phyloP scores from a whole-genome alignment of 1,140 invertebrate genomes.

The Carcinoscorpius rotundicauda region DNA sequence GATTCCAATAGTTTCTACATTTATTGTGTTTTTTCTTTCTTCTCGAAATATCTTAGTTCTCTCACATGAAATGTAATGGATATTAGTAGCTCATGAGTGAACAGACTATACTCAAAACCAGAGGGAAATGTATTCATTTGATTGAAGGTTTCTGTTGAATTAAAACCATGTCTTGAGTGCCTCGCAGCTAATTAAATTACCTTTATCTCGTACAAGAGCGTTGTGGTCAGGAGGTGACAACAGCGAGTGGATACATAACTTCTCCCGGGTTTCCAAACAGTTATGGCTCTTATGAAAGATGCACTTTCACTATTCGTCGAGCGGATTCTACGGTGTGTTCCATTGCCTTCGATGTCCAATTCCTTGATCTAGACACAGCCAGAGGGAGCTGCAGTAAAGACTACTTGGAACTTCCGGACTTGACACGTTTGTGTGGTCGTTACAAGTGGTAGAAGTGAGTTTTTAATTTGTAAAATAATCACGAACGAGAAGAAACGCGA shows the following conservation, averaged over 20 bases:
- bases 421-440: constrained; percentile 15
- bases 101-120: no score
- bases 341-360: constrained; percentile 22
- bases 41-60: no score
- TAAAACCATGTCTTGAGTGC: no score
- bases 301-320: constrained; percentile 17
- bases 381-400: constrained; percentile 16
- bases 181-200: no score
- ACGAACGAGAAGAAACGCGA: no score
- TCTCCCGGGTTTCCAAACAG: constrained; percentile 21
- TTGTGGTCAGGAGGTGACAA: constrained; percentile 16
- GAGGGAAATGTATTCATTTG: no score
- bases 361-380: constrained; percentile 23
- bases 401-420: constrained; percentile 22
- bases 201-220: background rate
- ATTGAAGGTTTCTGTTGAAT: no score
- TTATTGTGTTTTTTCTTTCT: no score
- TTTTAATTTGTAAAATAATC: no score
- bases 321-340: constrained; percentile 20
- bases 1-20: no score
- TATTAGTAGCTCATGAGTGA: no score
- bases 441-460: background rate
- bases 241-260: constrained; percentile 17
- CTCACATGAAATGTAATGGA: no score
- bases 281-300: constrained; percentile 20